phyloP scores from a whole-genome alignment of 2,888 invertebrate species.

The Coelopa pilipes region DNA sequence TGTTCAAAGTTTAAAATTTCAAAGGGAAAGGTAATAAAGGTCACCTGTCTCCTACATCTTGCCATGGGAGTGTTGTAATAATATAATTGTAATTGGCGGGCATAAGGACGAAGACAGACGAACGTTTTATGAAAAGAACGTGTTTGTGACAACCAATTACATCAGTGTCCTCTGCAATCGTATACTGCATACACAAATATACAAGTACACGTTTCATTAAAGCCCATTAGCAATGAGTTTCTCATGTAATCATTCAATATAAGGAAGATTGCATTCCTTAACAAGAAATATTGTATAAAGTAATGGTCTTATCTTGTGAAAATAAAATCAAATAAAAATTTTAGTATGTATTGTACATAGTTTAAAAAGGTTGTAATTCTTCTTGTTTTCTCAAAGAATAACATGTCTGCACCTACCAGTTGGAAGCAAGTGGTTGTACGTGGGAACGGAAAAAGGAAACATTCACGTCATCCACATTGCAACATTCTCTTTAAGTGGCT shows the following conservation, averaged over 20 bases:
- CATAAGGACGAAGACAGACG: too few species aligned
- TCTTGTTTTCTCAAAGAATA: conserved; percentile 72
- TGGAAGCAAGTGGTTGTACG: conserved; percentile 98
- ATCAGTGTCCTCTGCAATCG: not conserved
- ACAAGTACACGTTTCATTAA: too few species aligned
- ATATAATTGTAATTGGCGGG: too few species aligned
- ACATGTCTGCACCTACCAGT: conserved; percentile 95
- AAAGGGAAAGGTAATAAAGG: conserved; percentile 83
- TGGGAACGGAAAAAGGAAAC: conserved; percentile 98
- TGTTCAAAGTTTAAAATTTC: conserved; percentile 96
- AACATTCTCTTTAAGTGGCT: conserved; percentile 94
- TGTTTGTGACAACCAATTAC: not conserved
- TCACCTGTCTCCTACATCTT: not conserved
- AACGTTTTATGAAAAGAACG: not conserved
- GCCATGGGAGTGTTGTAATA: too few species aligned
- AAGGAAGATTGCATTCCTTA: too few species aligned
- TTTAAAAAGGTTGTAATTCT: not conserved
- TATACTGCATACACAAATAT: too few species aligned
- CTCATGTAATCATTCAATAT: too few species aligned
- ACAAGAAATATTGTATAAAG: too few species aligned
- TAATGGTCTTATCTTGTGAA: not conserved
- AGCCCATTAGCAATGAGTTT: too few species aligned
- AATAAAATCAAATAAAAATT: not conserved
- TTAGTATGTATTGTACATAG: not conserved
- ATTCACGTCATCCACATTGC: conserved; percentile 97